Conservation (phyloP, 92 coral and sea anemone species). For the Palythoa caribaeorum region DNA sequence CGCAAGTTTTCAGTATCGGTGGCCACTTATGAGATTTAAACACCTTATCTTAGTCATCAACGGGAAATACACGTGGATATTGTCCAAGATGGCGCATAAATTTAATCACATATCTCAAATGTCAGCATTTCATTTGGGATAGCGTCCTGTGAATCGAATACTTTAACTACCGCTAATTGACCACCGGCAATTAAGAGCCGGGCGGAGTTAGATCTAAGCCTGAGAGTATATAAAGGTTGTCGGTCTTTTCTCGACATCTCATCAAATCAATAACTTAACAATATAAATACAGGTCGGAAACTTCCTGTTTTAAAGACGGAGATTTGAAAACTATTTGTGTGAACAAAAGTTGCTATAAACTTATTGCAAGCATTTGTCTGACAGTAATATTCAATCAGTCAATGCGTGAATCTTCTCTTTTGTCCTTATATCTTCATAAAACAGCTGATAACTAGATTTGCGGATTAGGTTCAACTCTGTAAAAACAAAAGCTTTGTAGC, state of each 20-base stretch:
- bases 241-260: constrained; percentile 14
- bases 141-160: constrained; percentile 54
- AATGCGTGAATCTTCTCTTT: constrained; percentile 25
- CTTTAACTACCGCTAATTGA: constrained; percentile 79
- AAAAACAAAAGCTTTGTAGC: constrained; percentile 25
- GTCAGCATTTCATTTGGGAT: constrained; percentile 30
- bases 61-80: constrained; percentile 49
- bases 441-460: constrained; percentile 43
- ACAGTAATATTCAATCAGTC: constrained; percentile 40
- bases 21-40: constrained; percentile 40
- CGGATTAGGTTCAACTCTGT: constrained; percentile 41
- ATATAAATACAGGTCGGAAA: constrained; percentile 1
- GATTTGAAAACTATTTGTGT: constrained; percentile 6
- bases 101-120: constrained; percentile 28
- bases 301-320: constrained; percentile 34
- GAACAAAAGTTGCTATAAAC: constrained; percentile 34
- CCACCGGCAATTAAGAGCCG: constrained; percentile 69
- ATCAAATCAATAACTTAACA: constrained; percentile 19
- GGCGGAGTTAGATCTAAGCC: constrained; percentile 31
- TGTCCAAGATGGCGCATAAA: constrained; percentile 30
- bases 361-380: constrained; percentile 40
- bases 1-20: constrained; percentile 14
- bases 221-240: not conserved
- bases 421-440: constrained; percentile 42
- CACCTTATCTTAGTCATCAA: constrained; percentile 41